These are phyloP conservation scores for Chamaedrilus cognettii DNA, from an alignment of 2,888 invertebrate genomes.

Conservation along the genomic window DNA sequence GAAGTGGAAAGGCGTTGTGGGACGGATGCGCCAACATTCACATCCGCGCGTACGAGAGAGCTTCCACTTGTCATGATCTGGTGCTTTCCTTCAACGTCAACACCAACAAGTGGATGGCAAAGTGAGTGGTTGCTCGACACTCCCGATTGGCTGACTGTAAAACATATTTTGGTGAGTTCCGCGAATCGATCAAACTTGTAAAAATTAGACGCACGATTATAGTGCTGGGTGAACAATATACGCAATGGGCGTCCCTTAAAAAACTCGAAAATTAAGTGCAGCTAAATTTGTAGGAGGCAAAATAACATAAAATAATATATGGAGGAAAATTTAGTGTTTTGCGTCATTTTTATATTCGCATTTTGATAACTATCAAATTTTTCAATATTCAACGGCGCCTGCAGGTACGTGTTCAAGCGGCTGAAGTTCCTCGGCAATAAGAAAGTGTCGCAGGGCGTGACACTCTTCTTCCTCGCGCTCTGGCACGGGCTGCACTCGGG, in stretches of 20 bases:
- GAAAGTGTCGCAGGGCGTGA: slow-evolving; percentile 75
- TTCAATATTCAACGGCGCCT: slow-evolving; percentile 4
- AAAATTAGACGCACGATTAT: not conserved
- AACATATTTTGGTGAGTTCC: too few species aligned
- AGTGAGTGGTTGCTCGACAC: slow-evolving; percentile 59
- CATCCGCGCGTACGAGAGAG: slow-evolving; percentile 77
- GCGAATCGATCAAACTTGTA: not conserved
- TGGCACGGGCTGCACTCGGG: slow-evolving; percentile 97
- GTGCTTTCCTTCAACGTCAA: slow-evolving; percentile 93
- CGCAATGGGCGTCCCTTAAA: too few species aligned
- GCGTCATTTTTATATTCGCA: too few species aligned
- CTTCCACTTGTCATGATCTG: slow-evolving; percentile 77
- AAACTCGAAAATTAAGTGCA: too few species aligned
- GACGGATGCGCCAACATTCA: slow-evolving; percentile 89
- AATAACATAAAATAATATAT: too few species aligned
- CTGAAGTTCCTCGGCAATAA: slow-evolving; percentile 86
- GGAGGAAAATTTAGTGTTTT: too few species aligned
- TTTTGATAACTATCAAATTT: not conserved
- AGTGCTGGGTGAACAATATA: not conserved
- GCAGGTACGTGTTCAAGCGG: slow-evolving; percentile 85
- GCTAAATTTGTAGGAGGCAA: too few species aligned
- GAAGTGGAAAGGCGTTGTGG: slow-evolving; percentile 72
- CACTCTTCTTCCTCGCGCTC: slow-evolving; percentile 83
- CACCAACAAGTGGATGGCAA: slow-evolving; percentile 92
- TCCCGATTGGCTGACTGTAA: not conserved